Evolutionary conservation across 2,888 invertebrate genomes (phyloP), one percentile per base, ranked within the genome.

Genomic region (Altica lythri): DNA sequence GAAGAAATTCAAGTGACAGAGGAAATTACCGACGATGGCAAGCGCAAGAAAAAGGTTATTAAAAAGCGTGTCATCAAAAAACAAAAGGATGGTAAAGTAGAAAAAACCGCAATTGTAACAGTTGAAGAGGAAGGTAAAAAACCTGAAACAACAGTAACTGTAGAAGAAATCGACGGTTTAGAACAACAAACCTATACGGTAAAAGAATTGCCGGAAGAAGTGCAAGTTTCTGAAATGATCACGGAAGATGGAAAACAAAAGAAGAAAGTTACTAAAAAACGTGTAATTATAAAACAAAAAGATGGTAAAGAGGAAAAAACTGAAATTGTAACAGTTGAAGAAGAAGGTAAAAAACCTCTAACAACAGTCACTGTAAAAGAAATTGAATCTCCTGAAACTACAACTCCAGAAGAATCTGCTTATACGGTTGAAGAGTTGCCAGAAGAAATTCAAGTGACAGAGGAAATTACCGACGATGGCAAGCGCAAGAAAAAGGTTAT

Each of bases 111-210:
- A 59, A 70, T 73, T 45, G 62, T 67, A 13, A 64, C 72, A 1
- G 59, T 69, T 1, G 67, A 73, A 62, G 67, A 72, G 55, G 70
- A 68, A 52, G 71, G 77, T 38, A 75, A 79, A 56, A 46, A 65
- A 69, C 65, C 68, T 53, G 78, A 79, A 61, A 71, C 77, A 4
- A 79, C 80, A 1, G 78, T 78, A 64, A 77, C 77, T 9, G 72
- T 76, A 1, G 79, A 80, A 3, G 69, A n/a, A n/a, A n/a, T n/a
- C n/a, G n/a, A n/a, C n/a, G n/a, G n/a, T n/a, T n/a, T n/a, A n/a
- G n/a, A n/a, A n/a, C n/a, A n/a, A n/a, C n/a, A n/a, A n/a, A n/a
- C n/a, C n/a, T n/a, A n/a, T n/a, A n/a, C n/a, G n/a, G n/a, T n/a
- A n/a, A n/a, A n/a, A n/a, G n/a, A n/a, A n/a, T n/a, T n/a, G n/a